Conservation (phyloP, 2,113 vertebrate species). For the Bos indicus region DNA sequence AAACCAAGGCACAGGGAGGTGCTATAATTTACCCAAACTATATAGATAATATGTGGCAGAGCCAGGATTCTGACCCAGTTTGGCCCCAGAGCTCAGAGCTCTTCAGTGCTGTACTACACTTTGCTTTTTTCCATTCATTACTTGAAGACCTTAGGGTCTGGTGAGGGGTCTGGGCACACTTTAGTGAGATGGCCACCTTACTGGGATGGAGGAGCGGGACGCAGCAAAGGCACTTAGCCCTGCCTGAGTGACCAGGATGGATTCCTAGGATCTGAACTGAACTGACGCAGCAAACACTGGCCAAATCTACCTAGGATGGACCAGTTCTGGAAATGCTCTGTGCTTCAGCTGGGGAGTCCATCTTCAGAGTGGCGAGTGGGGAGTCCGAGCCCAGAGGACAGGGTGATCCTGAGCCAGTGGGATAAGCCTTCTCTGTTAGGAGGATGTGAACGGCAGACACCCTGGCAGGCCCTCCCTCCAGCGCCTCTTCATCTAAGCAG, state of each 20-base stretch:
- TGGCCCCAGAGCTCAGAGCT: neutral
- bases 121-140: neutral
- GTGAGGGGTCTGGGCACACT: neutral
- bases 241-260: neutral
- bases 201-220: neutral
- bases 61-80: neutral
- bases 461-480: neutral
- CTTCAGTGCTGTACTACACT: neutral
- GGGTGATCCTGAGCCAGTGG: neutral
- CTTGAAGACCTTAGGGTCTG: neutral
- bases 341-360: neutral
- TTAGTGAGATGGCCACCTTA: neutral
- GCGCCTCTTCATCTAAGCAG: neutral
- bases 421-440: neutral
- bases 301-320: fast-evolving
- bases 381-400: neutral
- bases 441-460: neutral
- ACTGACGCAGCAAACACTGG: neutral
- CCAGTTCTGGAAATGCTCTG: neutral
- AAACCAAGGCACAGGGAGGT: neutral
- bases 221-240: neutral
- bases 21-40: neutral
- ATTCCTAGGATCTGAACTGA: neutral
- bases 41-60: neutral
- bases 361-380: neutral